Conservation (phyloP, 2,797 vertebrate genomes). For the Simalia tracyae region DNA sequence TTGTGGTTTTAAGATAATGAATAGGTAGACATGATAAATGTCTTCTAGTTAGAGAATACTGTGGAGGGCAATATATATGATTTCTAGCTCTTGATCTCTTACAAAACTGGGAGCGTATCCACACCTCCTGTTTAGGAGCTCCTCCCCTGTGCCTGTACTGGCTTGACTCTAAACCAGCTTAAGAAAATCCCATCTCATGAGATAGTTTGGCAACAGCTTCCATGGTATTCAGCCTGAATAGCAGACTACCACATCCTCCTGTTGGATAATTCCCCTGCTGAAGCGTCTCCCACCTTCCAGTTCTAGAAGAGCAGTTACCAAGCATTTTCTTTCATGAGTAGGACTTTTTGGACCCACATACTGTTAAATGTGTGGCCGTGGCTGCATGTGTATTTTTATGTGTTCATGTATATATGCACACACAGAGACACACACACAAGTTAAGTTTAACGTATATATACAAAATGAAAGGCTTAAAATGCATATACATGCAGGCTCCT, state of each 20-base stretch:
- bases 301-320: not conserved
- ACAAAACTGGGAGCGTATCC: not conserved
- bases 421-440: not conserved
- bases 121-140: not conserved
- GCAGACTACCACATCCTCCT: not conserved
- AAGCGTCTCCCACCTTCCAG: not conserved
- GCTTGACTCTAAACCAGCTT: not conserved
- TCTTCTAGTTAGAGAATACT: not conserved
- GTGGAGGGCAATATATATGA: not conserved
- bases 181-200: not conserved
- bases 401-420: not conserved
- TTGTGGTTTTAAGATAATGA: not conserved
- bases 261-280: not conserved
- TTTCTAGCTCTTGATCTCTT: not conserved
- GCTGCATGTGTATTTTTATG: not conserved
- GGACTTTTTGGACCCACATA: not conserved
- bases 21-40: too few relatives aligned
- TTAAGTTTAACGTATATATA: not conserved
- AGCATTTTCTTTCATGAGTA: not conserved
- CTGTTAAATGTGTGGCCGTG: not conserved
- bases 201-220: not conserved
- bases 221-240: not conserved
- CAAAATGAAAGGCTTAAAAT: not conserved
- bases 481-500: not conserved
- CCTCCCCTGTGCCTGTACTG: not conserved